phyloP scores from a whole-genome alignment of 2,797 vertebrate species.

The Fundulus diaphanus region DNA sequence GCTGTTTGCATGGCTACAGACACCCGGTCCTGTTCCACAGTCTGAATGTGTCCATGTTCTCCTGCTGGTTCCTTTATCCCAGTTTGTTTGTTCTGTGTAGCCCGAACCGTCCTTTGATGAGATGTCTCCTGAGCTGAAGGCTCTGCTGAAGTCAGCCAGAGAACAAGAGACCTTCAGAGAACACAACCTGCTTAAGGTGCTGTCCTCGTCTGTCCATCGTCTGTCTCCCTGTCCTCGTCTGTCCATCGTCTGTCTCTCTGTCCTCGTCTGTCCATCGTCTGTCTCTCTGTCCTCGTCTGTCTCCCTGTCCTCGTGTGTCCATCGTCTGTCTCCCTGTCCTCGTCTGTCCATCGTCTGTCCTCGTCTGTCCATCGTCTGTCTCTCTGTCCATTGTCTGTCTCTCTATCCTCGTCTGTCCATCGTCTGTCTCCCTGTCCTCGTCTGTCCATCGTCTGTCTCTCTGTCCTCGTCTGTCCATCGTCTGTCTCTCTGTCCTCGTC shows the following conservation, averaged over 20 bases:
- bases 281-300: no score
- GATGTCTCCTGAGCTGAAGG: conserved; percentile 91
- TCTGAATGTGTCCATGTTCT: background rate
- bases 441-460: no score
- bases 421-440: no score
- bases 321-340: no score
- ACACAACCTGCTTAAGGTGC: conserved; percentile 80
- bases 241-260: background rate
- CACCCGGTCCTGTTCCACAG: background rate
- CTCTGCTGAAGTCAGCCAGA: conserved; percentile 89
- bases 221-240: background rate
- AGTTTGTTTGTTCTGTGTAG: conserved; percentile 81
- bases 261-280: background rate
- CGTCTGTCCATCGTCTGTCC: no score
- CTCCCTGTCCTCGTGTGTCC: no score
- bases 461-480: no score
- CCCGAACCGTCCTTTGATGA: conserved; percentile 89
- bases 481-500: no score
- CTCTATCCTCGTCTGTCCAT: background rate
- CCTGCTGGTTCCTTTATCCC: background rate
- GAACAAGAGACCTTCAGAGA: conserved; percentile 84
- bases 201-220: background rate
- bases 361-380: background rate
- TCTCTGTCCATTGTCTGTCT: background rate
- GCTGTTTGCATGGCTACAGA: conserved; percentile 41